Base-by-base conservation (phyloP, 2,113 vertebrate species). In the Cyanoramphus novaezelandiae region DNA sequence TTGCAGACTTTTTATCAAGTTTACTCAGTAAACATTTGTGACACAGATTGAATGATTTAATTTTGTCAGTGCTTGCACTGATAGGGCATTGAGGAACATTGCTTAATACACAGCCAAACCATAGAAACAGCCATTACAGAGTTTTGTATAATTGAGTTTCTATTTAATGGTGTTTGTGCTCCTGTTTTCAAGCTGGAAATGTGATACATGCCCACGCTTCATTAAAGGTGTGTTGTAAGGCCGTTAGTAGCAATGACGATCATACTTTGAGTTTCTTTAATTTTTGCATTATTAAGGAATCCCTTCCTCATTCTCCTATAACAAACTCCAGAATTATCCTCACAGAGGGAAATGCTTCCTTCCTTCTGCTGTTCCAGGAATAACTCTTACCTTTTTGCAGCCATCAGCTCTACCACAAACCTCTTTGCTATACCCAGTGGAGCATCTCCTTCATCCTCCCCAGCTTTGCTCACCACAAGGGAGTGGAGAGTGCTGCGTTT, bases 281-380 rank as follows among this genome's bases (percentile, higher is more conserved):
- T 93, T 88, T 93, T 80, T 82, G 37, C n/a, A 52, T 92, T 85
- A 52, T 85, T 93, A 62, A 88, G 85, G 33, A 77, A 82, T 52
- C 21, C 25, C 24, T 52, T 63, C 59, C 68, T 64, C 53, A 10
- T 62, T 85, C 67, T 77, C n/a, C 33, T 29, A 27, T 18, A n/a
- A 63, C 43, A 62, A 21, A 47, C 18, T 11, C 74, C 86, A 85
- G n/a, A 76, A 57, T 77, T 70, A 50, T 28, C 67, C 87, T 77
- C 59, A 13, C 44, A 65, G 62, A 79, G 37, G 65, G 72, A 82
- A 87, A 23, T 6, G 43, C 44, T 49, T 13, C 43, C 24, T 13
- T 59, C 64, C 37, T 49, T 53, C 13, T 83, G 57, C 75, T 83
- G 2, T 43, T 67, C 46, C 78, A 87, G 69, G 62, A 64, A 21